Conservation (phyloP, 1,140 invertebrate species). For the Harlomillsia oculata region DNA sequence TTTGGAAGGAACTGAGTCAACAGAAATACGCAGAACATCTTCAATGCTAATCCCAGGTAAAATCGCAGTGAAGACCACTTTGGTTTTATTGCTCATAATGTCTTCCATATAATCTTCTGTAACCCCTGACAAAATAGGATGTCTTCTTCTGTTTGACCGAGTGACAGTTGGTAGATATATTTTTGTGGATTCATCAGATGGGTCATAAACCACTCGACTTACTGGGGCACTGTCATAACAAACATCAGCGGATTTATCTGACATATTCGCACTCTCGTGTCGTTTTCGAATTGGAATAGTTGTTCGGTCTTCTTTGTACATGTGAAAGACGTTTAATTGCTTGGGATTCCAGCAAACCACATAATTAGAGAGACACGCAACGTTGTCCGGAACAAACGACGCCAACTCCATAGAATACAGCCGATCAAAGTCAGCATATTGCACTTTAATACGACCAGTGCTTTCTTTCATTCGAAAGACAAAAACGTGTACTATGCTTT, state of each 20-base stretch:
- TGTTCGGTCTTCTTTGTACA: conserved; percentile 14
- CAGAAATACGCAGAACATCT: conserved; percentile 25
- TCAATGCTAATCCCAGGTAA: conserved; percentile 10
- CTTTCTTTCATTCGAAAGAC: conserved; percentile 29
- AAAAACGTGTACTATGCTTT: conserved; percentile 25
- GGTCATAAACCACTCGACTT: conserved; percentile 29
- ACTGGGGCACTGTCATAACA: too few relatives aligned
- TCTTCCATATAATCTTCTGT: conserved; percentile 31
- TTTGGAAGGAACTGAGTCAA: neutral
- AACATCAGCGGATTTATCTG: neutral
- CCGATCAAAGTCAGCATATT: conserved; percentile 33
- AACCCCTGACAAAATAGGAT: conserved; percentile 3
- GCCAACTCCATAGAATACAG: conserved; percentile 22
- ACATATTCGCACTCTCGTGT: too few relatives aligned
- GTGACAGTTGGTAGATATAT: conserved; percentile 23
- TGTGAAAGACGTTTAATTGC: conserved; percentile 17
- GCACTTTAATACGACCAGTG: conserved; percentile 20
- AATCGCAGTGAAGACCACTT: conserved; percentile 10
- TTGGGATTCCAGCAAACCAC: conserved; percentile 7
- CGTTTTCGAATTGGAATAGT: conserved; percentile 1
- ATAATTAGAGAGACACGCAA: conserved; percentile 22
- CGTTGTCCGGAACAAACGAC: conserved; percentile 5
- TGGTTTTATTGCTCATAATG: conserved; percentile 15
- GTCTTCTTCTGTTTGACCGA: conserved; percentile 25
- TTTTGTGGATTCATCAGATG: conserved; percentile 26